Conservation (phyloP, 1,140 invertebrate genomes). For the Dendrolimus punctatus region DNA sequence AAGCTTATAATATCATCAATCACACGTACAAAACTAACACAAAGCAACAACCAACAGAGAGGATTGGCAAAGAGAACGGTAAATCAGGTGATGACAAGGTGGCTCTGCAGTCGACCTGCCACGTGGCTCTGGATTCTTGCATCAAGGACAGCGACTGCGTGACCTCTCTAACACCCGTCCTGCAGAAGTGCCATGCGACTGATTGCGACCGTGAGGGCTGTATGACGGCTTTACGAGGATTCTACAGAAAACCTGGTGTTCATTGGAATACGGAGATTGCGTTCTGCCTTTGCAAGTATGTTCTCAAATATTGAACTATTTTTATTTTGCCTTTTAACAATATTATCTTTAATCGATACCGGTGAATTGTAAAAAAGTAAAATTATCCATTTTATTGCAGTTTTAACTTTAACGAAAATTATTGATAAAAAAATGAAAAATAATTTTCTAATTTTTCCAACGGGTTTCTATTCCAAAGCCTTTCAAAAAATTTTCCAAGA, state of each 20-base stretch:
- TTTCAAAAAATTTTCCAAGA: too few species aligned
- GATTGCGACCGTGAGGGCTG: conserved; percentile 87
- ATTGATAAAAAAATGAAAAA: too few species aligned
- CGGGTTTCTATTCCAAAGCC: too few species aligned
- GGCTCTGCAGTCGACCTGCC: conserved; percentile 81
- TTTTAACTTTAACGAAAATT: too few species aligned
- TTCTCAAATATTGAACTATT: conserved; percentile 18
- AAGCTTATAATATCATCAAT: neutral
- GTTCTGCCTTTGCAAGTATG: conserved; percentile 94
- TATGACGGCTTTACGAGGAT: conserved; percentile 88
- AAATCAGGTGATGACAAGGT: conserved; percentile 63
- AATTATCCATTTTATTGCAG: too few species aligned
- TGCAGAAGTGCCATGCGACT: conserved; percentile 84
- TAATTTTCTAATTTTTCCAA: too few species aligned
- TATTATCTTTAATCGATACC: too few species aligned
- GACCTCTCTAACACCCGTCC: conserved; percentile 82
- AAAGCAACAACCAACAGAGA: conserved; percentile 57
- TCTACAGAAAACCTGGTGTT: conserved; percentile 85
- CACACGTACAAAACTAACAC: conserved; percentile 31
- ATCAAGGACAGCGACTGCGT: conserved; percentile 85
- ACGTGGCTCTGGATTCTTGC: conserved; percentile 81
- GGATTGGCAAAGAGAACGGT: conserved; percentile 66
- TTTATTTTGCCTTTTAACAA: too few species aligned
- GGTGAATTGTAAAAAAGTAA: too few species aligned
- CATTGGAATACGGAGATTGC: conserved; percentile 90